A percentile compares a stretch with the other conserved stretches of the same genome.
Conservation (phyloP, 2,888 invertebrate species). For the Tetropium fuscum region DNA sequence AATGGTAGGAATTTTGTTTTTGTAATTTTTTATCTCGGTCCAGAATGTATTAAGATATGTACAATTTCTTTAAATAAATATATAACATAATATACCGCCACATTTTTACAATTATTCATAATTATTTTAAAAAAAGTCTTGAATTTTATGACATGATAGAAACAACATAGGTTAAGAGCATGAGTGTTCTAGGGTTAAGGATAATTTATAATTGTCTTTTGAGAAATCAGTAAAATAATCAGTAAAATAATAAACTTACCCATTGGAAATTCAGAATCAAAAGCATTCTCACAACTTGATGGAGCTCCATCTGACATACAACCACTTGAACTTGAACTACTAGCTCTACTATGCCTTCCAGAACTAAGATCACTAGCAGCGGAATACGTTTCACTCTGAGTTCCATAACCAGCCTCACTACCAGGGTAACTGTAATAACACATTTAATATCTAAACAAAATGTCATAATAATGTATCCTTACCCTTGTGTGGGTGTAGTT, state of each 20-base stretch:
- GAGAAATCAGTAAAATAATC: too few relatives aligned
- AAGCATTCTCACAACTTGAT: slow-evolving; percentile 78
- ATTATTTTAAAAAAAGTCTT: too few relatives aligned
- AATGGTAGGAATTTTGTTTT: too few relatives aligned
- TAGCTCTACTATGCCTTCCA: slow-evolving; percentile 80
- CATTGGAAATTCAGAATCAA: slow-evolving; percentile 81
- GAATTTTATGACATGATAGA: too few relatives aligned
- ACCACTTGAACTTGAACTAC: slow-evolving; percentile 88
- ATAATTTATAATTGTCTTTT: too few relatives aligned
- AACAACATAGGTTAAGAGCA: too few relatives aligned
- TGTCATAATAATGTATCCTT: slow-evolving; percentile 32
- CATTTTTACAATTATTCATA: too few relatives aligned
- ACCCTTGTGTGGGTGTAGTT: slow-evolving; percentile 64
- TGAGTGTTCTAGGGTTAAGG: too few relatives aligned
- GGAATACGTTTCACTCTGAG: slow-evolving; percentile 64
- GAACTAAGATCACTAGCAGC: slow-evolving; percentile 63
- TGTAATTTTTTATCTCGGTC: too few relatives aligned
- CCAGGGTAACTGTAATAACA: slow-evolving; percentile 52
- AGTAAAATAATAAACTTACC: slow-evolving; percentile 65
- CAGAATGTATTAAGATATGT: too few relatives aligned
- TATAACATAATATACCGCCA: too few relatives aligned
- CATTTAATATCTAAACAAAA: background rate
- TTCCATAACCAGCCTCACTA: slow-evolving; percentile 63
- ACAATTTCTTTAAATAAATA: too few relatives aligned
- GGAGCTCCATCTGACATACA: slow-evolving; percentile 85